Evolutionary conservation across 2,888 invertebrate genomes (phyloP).

Genomic region (Poecilobothrus nobilitatus): DNA sequence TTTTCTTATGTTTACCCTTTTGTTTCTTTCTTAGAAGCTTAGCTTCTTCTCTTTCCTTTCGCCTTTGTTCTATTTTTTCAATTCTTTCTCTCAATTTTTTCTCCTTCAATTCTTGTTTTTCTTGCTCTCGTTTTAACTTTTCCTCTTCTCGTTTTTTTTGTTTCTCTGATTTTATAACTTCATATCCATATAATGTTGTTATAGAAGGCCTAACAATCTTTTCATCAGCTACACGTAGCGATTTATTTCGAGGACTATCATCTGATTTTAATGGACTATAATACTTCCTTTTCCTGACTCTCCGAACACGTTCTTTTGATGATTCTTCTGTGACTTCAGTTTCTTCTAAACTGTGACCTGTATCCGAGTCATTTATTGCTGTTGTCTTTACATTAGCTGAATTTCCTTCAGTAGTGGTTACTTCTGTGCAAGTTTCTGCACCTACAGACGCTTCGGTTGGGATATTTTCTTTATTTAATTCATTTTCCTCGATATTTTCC

Average conservation of each 20-base stretch:
- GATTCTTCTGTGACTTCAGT: not conserved
- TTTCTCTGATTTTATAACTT: not conserved
- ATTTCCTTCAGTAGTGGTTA: not conserved
- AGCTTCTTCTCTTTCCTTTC: not conserved
- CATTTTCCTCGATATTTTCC: not conserved
- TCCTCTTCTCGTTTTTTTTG: not conserved
- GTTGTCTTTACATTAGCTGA: not conserved
- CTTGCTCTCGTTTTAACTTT: not conserved
- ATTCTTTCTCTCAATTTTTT: not conserved
- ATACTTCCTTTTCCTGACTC: not conserved
- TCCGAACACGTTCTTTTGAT: not conserved
- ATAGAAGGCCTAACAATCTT: constrained; percentile 9
- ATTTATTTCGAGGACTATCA: constrained; percentile 12
- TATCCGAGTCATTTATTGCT: not conserved
- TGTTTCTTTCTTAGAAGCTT: not conserved
- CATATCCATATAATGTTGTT: not conserved
- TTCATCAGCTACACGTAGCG: constrained; percentile 12
- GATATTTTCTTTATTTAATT: not conserved
- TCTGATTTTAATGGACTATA: constrained; percentile 3
- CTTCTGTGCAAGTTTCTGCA: too few relatives aligned
- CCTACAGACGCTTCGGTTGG: too few relatives aligned
- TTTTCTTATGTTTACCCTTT: not conserved
- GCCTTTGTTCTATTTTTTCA: not conserved
- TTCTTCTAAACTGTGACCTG: not conserved
- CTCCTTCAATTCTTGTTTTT: not conserved